phyloP scores from a whole-genome alignment of 2,113 vertebrate species.

The Corydoras maculifer region DNA sequence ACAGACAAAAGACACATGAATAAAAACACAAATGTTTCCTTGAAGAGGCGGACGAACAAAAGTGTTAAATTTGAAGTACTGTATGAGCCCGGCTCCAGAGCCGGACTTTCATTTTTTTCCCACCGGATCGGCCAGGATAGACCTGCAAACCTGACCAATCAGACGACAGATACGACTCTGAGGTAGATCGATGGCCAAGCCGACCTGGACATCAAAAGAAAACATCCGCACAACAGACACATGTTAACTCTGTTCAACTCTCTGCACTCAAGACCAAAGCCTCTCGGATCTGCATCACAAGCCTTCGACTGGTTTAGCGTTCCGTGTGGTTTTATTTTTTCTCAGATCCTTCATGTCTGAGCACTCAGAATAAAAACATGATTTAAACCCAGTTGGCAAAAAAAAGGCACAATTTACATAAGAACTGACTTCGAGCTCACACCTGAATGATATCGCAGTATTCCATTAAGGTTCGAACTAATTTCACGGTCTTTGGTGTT shows the following conservation, averaged over 20 bases:
- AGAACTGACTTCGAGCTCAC: slow-evolving; percentile 70
- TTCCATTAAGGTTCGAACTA: slow-evolving; percentile 7
- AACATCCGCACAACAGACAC: slow-evolving; percentile 60
- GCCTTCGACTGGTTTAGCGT: slow-evolving; percentile 28
- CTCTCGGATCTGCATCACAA: slow-evolving; percentile 45
- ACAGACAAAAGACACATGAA: slow-evolving; percentile 33
- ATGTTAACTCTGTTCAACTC: slow-evolving; percentile 63
- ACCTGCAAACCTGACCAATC: slow-evolving; percentile 87
- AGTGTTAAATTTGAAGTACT: slow-evolving; percentile 62
- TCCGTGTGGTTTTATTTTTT: slow-evolving; percentile 15
- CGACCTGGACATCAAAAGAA: slow-evolving; percentile 88
- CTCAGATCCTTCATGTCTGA: slow-evolving; percentile 74
- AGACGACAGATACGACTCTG: slow-evolving; percentile 89
- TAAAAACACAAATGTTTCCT: slow-evolving; percentile 40
- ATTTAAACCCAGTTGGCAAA: slow-evolving; percentile 67
- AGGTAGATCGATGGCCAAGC: slow-evolving; percentile 98
- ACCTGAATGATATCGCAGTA: slow-evolving; percentile 19
- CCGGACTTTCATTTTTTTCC: slow-evolving; percentile 64
- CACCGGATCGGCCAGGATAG: slow-evolving; percentile 71
- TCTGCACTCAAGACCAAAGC: slow-evolving; percentile 74
- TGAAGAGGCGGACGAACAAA: slow-evolving; percentile 24
- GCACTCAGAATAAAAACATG: slow-evolving; percentile 47
- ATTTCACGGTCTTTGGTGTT: slow-evolving; percentile 80
- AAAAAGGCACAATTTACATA: slow-evolving; percentile 99
- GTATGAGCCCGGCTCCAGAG: slow-evolving; percentile 89